Evolutionary conservation across 1,140 invertebrate species (phyloP).

Genomic region (Zaprionus gabonicus): DNA sequence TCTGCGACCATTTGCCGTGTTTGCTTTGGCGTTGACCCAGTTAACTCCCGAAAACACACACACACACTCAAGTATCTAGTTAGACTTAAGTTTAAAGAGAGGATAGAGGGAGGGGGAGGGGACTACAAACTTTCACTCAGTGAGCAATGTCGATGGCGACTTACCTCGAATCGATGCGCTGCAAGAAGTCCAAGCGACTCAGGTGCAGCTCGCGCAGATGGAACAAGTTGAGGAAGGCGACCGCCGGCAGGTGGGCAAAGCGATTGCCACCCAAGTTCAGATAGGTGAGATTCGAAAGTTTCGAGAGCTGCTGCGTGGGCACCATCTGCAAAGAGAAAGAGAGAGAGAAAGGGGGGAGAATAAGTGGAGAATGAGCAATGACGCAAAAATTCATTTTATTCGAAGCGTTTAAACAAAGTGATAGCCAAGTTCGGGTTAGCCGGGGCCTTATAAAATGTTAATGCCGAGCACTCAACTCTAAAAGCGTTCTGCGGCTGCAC

Average conservation of each 20-base stretch:
- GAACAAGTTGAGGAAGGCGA: slow-evolving; percentile 92
- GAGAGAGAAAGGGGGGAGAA: slow-evolving; percentile 3
- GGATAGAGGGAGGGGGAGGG: not conserved
- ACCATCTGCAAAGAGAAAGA: slow-evolving; percentile 84
- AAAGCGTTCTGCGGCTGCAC: slow-evolving; percentile 66
- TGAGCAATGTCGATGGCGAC: slow-evolving; percentile 33
- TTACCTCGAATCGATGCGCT: slow-evolving; percentile 88
- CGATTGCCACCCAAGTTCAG: slow-evolving; percentile 92
- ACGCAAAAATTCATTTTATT: slow-evolving; percentile 39
- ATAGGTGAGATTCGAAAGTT: slow-evolving; percentile 89
- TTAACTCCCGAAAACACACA: slow-evolving; percentile 17
- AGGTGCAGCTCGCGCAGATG: slow-evolving; percentile 90
- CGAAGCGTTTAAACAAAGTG: slow-evolving; percentile 55
- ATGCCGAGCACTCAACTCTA: slow-evolving; percentile 63
- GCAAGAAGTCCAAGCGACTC: slow-evolving; percentile 88
- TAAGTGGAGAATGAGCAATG: not conserved
- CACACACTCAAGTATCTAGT: slow-evolving; percentile 12
- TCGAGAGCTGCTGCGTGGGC: slow-evolving; percentile 90
- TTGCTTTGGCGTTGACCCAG: slow-evolving; percentile 45
- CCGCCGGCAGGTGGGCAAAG: slow-evolving; percentile 88
- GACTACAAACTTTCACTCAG: slow-evolving; percentile 31
- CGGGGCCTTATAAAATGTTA: slow-evolving; percentile 64
- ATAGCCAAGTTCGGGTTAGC: slow-evolving; percentile 35
- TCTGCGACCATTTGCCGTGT: slow-evolving; percentile 29
- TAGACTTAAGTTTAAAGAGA: not conserved